A percentile compares a stretch with the other conserved stretches of the same genome.
These are phyloP conservation scores for Percopsis omiscomaycus DNA, from an alignment of 2,797 vertebrate species.

Conservation along the genomic window DNA sequence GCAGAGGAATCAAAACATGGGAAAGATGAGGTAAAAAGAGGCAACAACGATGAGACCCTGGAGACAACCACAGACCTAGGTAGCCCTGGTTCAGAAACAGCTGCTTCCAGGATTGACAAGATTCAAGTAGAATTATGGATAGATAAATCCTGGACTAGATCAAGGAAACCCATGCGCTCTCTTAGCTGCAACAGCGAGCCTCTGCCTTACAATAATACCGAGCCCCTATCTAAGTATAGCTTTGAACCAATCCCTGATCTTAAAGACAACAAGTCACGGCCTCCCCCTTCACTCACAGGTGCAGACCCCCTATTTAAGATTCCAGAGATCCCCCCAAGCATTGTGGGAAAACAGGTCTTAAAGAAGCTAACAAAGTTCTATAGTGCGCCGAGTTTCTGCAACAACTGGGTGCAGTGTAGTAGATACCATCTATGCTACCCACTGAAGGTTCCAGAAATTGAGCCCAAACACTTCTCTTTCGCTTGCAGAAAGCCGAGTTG, in stretches of 20 bases:
- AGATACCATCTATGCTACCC: slow-evolving; percentile 86
- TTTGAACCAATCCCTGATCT: slow-evolving; percentile 25
- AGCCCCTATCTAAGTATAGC: slow-evolving; percentile 25
- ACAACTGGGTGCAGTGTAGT: slow-evolving; percentile 83
- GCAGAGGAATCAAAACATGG: slow-evolving; percentile 22
- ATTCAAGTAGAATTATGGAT: slow-evolving; percentile 71
- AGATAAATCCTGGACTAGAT: slow-evolving; percentile 72
- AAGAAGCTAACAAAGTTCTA: slow-evolving; percentile 92
- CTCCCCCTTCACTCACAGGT: slow-evolving; percentile 38
- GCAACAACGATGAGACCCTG: slow-evolving; percentile 22
- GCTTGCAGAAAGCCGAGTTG: slow-evolving; percentile 64
- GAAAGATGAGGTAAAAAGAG: slow-evolving; percentile 21
- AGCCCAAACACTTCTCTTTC: slow-evolving; percentile 61
- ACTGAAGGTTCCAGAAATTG: slow-evolving; percentile 73
- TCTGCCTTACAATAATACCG: slow-evolving; percentile 43
- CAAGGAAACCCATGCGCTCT: slow-evolving; percentile 82
- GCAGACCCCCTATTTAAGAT: slow-evolving; percentile 70
- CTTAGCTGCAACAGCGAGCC: slow-evolving; percentile 89
- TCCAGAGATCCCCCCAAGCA: slow-evolving; percentile 76
- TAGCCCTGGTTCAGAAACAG: neutral
- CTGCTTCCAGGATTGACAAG: slow-evolving; percentile 39
- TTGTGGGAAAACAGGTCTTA: slow-evolving; percentile 80
- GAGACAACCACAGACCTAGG: neutral
- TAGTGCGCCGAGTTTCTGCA: slow-evolving; percentile 90
- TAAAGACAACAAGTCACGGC: slow-evolving; percentile 47